Evolutionary conservation across 2,888 invertebrate species (phyloP).

Genomic region (Microctonus brassicae): DNA sequence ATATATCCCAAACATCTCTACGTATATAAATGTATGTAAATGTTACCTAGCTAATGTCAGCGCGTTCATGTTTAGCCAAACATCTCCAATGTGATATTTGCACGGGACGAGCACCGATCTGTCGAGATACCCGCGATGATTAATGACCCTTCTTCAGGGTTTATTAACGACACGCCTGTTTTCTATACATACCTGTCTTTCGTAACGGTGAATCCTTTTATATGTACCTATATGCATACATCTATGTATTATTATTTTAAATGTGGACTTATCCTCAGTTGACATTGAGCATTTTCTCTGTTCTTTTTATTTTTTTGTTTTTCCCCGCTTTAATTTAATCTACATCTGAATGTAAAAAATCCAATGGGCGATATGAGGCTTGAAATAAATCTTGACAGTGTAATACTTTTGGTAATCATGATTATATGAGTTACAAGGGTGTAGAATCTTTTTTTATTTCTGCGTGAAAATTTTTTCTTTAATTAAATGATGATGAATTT

Average conservation of each 20-base stretch:
- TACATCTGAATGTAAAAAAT: neutral
- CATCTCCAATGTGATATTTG: constrained; percentile 55
- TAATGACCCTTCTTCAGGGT: constrained; percentile 60
- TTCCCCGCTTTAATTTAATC: too few species aligned
- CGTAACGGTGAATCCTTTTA: constrained; percentile 37
- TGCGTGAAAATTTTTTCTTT: neutral
- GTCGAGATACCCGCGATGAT: constrained; percentile 60
- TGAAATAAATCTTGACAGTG: constrained; percentile 44
- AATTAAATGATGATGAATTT: too few species aligned
- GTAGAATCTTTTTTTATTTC: neutral
- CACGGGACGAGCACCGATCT: constrained; percentile 48
- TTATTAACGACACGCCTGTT: constrained; percentile 58
- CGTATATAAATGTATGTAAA: constrained; percentile 12
- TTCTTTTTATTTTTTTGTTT: neutral
- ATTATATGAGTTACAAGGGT: neutral
- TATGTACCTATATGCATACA: neutral
- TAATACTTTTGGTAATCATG: constrained; percentile 40
- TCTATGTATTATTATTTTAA: constrained; percentile 12
- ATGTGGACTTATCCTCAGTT: neutral
- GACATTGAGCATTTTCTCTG: neutral
- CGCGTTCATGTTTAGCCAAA: constrained; percentile 53
- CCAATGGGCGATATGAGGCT: constrained; percentile 5
- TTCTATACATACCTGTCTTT: constrained; percentile 39
- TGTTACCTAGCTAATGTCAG: constrained; percentile 1
- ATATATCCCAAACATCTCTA: too few species aligned